A percentile compares a stretch with the other conserved stretches of the same genome.
Conservation (phyloP, 2,113 vertebrate genomes). For the Colaptes auratus region DNA sequence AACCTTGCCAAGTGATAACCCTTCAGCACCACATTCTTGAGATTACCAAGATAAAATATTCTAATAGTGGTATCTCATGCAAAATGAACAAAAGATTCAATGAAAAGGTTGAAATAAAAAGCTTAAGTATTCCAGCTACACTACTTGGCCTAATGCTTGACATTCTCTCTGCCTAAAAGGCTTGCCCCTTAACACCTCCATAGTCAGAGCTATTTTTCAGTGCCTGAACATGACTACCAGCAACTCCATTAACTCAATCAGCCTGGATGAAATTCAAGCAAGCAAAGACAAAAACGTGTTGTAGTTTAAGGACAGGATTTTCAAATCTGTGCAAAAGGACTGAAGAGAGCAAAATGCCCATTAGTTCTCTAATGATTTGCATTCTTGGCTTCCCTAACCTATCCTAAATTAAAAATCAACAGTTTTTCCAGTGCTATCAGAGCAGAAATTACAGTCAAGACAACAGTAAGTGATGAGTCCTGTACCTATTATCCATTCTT, state of each 20-base stretch:
- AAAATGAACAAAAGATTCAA: background rate
- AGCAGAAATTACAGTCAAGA: background rate
- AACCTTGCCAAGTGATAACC: background rate
- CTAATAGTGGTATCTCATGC: background rate
- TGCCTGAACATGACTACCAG: background rate
- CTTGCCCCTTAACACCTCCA: background rate
- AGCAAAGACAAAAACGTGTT: background rate
- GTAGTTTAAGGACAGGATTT: slow-evolving; percentile 15
- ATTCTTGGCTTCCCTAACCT: background rate
- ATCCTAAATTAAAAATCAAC: background rate
- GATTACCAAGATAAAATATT: background rate
- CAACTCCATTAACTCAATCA: slow-evolving; percentile 1
- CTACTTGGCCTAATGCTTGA: background rate
- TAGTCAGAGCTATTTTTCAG: background rate
- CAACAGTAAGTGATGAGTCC: background rate
- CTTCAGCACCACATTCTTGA: background rate
- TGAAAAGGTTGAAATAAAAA: background rate
- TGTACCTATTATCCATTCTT: background rate
- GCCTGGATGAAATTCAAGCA: slow-evolving; percentile 17
- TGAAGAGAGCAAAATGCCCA: background rate
- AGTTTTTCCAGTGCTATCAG: background rate
- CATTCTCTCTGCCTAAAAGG: background rate
- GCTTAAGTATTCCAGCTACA: background rate
- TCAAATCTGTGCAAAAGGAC: background rate
- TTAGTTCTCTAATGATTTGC: background rate